These are phyloP conservation scores for Tachuris rubrigastra DNA, from an alignment of 2,113 vertebrate species.

Conservation along the genomic window DNA sequence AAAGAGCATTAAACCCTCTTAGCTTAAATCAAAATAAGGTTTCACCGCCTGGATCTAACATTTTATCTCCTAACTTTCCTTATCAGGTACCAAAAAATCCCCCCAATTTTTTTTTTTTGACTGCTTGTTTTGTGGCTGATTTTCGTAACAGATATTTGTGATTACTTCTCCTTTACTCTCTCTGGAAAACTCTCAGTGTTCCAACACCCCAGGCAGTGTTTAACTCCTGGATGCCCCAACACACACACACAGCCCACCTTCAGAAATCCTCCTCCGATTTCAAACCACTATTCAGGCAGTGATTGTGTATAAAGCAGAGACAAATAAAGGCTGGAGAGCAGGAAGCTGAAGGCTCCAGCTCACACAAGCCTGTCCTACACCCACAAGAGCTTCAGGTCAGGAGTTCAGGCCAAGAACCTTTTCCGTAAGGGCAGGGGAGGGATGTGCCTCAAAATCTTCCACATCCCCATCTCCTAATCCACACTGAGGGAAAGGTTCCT, in stretches of 20 bases:
- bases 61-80: neutral
- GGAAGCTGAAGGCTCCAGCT: neutral
- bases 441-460: neutral
- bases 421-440: neutral
- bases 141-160: neutral
- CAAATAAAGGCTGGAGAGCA: neutral
- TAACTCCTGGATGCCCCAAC: neutral
- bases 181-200: neutral
- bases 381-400: neutral
- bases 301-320: neutral
- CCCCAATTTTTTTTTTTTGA: neutral
- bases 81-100: neutral
- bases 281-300: neutral
- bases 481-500: fast-evolving
- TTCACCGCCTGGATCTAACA: neutral
- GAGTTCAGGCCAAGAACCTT: neutral
- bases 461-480: neutral
- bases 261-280: neutral
- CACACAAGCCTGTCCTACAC: neutral
- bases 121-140: neutral
- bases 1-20: neutral
- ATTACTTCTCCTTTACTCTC: neutral
- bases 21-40: neutral
- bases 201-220: neutral
- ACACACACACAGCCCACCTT: neutral